phyloP scores from a whole-genome alignment of 2,113 vertebrate genomes.

The Cephalophus harveyi region DNA sequence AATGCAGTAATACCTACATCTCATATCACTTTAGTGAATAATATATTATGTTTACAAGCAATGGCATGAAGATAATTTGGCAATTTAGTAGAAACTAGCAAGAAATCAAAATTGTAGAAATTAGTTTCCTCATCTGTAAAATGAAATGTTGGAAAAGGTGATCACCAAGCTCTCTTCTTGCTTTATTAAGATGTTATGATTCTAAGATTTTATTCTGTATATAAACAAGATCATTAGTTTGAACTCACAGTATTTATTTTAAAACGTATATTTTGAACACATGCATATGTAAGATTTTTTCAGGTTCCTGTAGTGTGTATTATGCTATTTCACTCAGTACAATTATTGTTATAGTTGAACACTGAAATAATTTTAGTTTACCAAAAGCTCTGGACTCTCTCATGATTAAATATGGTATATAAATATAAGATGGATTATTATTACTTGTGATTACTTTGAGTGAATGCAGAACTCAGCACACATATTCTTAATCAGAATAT shows the following conservation, averaged over 20 bases:
- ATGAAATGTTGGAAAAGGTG: conserved; percentile 41
- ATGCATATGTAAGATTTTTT: neutral
- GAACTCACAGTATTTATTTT: conserved; percentile 54
- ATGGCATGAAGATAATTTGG: conserved; percentile 27
- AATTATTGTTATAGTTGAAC: conserved; percentile 11
- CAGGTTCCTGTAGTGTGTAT: neutral
- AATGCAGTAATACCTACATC: neutral
- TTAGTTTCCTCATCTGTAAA: conserved; percentile 58
- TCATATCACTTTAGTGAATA: neutral
- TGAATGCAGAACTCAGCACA: conserved; percentile 51
- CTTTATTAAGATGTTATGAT: conserved; percentile 3
- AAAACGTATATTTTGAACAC: neutral
- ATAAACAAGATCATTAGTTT: conserved; percentile 54
- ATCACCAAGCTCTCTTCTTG: neutral
- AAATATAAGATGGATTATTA: conserved; percentile 49
- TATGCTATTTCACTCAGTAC: neutral
- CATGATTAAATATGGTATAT: conserved; percentile 50
- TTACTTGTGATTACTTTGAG: conserved; percentile 46
- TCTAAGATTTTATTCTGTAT: conserved; percentile 45
- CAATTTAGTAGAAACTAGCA: conserved; percentile 11
- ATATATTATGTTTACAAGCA: conserved; percentile 39
- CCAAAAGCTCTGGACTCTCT: neutral
- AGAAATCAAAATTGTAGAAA: conserved; percentile 51
- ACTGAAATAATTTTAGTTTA: conserved; percentile 46
- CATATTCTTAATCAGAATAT: conserved; percentile 67